Percentiles rank a stretch among this genome's conserved stretches.
Conservation (phyloP, 2,888 invertebrate species). For the Lymantria monacha region DNA sequence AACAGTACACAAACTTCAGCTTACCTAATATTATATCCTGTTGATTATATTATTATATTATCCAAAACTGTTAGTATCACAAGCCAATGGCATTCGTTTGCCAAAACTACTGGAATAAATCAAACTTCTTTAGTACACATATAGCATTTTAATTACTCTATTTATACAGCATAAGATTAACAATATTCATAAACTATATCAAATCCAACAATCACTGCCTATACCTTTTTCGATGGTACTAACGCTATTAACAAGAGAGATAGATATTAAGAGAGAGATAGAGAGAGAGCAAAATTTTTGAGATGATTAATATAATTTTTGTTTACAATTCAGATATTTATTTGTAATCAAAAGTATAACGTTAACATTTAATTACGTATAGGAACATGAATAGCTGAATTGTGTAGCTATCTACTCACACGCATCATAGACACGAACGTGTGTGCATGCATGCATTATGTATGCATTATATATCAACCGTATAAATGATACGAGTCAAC, state of each 20-base stretch:
- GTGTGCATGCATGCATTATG: background rate
- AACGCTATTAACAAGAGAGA: conserved; percentile 75
- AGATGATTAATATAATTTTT: conserved; percentile 55
- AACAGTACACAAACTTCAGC: conserved; percentile 51
- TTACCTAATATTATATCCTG: conserved; percentile 69
- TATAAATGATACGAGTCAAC: too few species aligned
- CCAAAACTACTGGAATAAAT: conserved; percentile 70
- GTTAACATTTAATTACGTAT: conserved; percentile 45
- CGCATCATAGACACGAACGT: background rate
- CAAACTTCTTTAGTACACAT: conserved; percentile 76
- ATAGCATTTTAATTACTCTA: conserved; percentile 82
- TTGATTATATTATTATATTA: conserved; percentile 33
- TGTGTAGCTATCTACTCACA: conserved; percentile 5
- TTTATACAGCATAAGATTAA: conserved; percentile 82
- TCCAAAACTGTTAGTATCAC: conserved; percentile 54
- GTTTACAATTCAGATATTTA: conserved; percentile 44
- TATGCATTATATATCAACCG: too few species aligned
- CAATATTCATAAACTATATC: conserved; percentile 82
- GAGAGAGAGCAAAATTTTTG: conserved; percentile 72
- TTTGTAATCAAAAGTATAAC: conserved; percentile 44
- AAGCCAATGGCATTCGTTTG: conserved; percentile 43
- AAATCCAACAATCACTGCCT: conserved; percentile 82
- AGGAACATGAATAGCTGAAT: conserved; percentile 57
- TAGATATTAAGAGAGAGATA: background rate
- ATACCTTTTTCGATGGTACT: conserved; percentile 77